Conservation (phyloP, 1,140 invertebrate genomes). For the Ctenoplectra terminalis region DNA sequence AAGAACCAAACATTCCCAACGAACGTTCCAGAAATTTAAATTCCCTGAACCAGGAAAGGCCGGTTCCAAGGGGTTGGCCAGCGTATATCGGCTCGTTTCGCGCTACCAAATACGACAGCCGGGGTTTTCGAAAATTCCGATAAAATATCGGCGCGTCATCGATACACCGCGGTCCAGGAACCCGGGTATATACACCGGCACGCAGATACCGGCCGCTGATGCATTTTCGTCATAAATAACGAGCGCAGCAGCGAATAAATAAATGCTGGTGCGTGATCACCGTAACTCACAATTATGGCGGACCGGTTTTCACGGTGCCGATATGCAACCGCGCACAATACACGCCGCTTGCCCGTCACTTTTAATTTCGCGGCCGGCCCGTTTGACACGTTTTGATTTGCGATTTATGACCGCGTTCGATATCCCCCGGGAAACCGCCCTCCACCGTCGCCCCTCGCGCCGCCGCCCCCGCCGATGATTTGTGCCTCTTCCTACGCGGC, state of each 20-base stretch:
- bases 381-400: slow-evolving; percentile 76
- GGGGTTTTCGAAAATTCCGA: slow-evolving; percentile 65
- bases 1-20: too few species aligned
- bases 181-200: slow-evolving; percentile 57
- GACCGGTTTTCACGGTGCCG: slow-evolving; percentile 61
- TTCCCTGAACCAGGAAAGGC: not conserved
- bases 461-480: slow-evolving; percentile 64
- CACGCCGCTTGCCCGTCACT: slow-evolving; percentile 71
- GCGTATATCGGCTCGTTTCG: slow-evolving; percentile 35
- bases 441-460: not conserved
- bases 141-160: slow-evolving; percentile 75
- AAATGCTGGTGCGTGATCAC: slow-evolving; percentile 71
- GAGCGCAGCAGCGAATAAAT: slow-evolving; percentile 71
- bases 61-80: not conserved
- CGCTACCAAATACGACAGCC: not conserved
- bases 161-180: slow-evolving; percentile 62
- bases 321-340: slow-evolving; percentile 59
- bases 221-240: slow-evolving; percentile 77
- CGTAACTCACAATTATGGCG: slow-evolving; percentile 77
- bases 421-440: slow-evolving; percentile 62
- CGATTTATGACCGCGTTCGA: slow-evolving; percentile 74
- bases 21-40: not conserved
- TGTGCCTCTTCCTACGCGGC: slow-evolving; percentile 57
- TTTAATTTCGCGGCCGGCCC: slow-evolving; percentile 75
- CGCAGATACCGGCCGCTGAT: slow-evolving; percentile 63